Conservation (phyloP, 2,888 invertebrate genomes). For the Leptopilina myrica region DNA sequence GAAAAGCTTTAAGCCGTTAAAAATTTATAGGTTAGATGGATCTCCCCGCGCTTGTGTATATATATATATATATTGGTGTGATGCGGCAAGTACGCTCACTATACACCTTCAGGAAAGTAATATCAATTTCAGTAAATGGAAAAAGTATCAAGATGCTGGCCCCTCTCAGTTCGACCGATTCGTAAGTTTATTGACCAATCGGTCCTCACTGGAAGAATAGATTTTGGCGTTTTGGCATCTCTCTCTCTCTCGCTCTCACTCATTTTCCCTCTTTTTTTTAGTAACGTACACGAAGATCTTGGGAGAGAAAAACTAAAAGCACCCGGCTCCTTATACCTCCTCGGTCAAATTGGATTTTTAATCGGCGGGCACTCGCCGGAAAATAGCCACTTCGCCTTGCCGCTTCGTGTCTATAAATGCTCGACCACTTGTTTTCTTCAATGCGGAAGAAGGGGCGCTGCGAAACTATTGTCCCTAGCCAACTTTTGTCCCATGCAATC, state of each 20-base stretch:
- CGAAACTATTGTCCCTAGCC: slow-evolving; percentile 43
- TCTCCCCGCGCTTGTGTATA: slow-evolving; percentile 35
- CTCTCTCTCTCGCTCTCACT: background rate
- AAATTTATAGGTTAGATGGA: slow-evolving; percentile 58
- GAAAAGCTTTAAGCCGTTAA: slow-evolving; percentile 54
- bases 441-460: background rate
- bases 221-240: slow-evolving; percentile 44
- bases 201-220: slow-evolving; percentile 45
- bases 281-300: slow-evolving; percentile 43
- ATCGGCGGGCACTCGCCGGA: slow-evolving; percentile 76
- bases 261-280: no score
- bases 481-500: background rate
- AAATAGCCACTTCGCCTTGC: slow-evolving; percentile 75
- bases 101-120: slow-evolving; percentile 65
- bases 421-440: slow-evolving; percentile 68
- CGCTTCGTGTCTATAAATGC: slow-evolving; percentile 71
- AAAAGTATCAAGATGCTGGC: slow-evolving; percentile 71
- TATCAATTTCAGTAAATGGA: slow-evolving; percentile 74
- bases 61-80: slow-evolving; percentile 32
- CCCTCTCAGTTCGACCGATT: slow-evolving; percentile 55
- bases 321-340: slow-evolving; percentile 15
- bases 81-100: slow-evolving; percentile 48
- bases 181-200: slow-evolving; percentile 59
- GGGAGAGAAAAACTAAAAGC: slow-evolving; percentile 12
- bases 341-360: slow-evolving; percentile 73